Evolutionary conservation across 2,113 vertebrate species (phyloP).

Genomic region (Pomatostomus ruficeps): DNA sequence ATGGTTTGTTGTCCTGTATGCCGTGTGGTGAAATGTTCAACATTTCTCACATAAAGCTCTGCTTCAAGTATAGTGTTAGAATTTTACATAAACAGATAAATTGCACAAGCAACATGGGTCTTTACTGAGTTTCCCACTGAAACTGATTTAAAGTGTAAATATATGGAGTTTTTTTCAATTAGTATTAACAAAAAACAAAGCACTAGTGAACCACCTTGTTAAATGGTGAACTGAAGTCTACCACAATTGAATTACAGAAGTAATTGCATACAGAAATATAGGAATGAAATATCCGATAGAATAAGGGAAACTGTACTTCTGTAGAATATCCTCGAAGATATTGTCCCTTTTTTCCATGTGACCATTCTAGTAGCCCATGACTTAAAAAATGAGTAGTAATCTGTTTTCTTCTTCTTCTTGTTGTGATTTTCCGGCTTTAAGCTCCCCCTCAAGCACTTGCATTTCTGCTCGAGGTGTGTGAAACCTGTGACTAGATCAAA

Average conservation of each 20-base stretch:
- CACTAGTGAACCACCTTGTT: not conserved
- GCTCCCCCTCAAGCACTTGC: not conserved
- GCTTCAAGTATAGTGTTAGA: not conserved
- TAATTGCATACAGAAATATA: not conserved
- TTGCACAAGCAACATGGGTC: not conserved
- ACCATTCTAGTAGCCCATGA: not conserved
- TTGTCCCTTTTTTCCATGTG: not conserved
- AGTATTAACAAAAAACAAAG: not conserved
- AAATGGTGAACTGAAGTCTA: not conserved
- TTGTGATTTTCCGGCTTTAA: not conserved
- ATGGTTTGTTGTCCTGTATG: not conserved
- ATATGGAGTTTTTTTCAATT: not conserved
- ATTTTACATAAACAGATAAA: not conserved
- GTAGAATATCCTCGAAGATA: not conserved
- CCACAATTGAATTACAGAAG: not conserved
- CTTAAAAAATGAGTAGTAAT: not conserved
- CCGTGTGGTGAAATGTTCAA: not conserved
- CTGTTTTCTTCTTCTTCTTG: accelerated
- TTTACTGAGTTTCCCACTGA: not conserved
- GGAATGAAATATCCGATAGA: not conserved
- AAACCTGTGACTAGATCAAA: not conserved
- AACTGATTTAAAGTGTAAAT: not conserved
- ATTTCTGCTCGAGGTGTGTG: not conserved
- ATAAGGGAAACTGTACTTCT: not conserved
- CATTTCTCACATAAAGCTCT: not conserved